Evolutionary conservation across 2,888 invertebrate genomes (phyloP), one percentile per base, ranked within the genome.

Genomic region (Idaea biselata): DNA sequence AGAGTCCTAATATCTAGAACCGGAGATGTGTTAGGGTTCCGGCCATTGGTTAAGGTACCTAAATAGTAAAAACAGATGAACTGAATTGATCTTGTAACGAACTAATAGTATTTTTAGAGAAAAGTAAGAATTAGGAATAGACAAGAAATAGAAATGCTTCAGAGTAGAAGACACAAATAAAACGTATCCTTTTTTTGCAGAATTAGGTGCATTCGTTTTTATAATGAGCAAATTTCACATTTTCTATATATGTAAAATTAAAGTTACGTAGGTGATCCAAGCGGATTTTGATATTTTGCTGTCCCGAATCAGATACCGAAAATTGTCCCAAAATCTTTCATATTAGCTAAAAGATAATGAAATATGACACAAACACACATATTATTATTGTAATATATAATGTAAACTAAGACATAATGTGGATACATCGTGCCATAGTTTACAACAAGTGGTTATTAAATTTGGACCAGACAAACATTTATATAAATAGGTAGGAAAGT

Each of bases 401-500:
- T 25, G 31, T 32, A 60, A 31, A 60, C 55, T 58, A 55, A 25
- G 44, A 44, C 58, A 61, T 59, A 44, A 64, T 61, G 64, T 33
- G 18, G 32, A 59, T 1, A 56, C 25, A 5, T 61, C 62, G 55
- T 32, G 62, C 62, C 61, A 69, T 59, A 63, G 64, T 64, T 65
- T 67, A 69, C 69, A 63, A 66, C 63, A 1, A 67, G 66, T 67
- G 69, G 63, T 66, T 62, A 61, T 58, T 62, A 66, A 67, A 62
- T 65, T 68, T 61, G 66, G 68, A 63, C 65, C 68, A 68, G 64
- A 63, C 66, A 62, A 65, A 63, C 60, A 63, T 61, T 59, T 55
- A 56, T 18, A 17, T 55, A 55, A 16, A 44, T 44, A 44, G 44
- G 44, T 17, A 55, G 16, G 17, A 17, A 55, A 56, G 54, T 58